Evolutionary conservation across 2,888 invertebrate genomes (phyloP), one percentile per base, ranked within the genome.

Genomic region (Selenia dentaria): DNA sequence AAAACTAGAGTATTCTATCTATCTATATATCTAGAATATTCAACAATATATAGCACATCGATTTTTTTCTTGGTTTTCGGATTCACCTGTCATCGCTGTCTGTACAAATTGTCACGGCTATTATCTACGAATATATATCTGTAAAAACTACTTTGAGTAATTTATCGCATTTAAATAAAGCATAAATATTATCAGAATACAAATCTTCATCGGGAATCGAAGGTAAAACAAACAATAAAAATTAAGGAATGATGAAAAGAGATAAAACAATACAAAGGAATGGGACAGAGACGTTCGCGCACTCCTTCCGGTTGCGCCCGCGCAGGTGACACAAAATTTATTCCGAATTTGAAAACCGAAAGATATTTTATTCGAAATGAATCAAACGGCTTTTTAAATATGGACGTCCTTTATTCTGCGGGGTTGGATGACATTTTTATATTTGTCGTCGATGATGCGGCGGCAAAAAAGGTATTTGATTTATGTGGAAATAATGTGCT

Each of bases 291-390:
- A 40, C 20, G 54, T 46, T 56, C 52, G 52, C 61, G 67, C 69
- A 74, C 74, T 86, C 85, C 86, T 90, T 90, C 89, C 89, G 89
- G 89, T 79, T 74, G 83, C 83, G 72, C 74, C 57, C 71, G 74
- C 81, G 89, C 89, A 90, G 89, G 89, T 90, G 89, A 90, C 89
- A 89, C 78, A 62, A 85, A 90, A 90, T 89, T 88, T 89, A 90
- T 90, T 89, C 89, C 75, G 83, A 88, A 88, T 88, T 88, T 88
- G 84, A 90, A 88, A 89, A 86, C 79, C 88, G 83, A 86, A 81
- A 80, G 76, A 86, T 87, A 89, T 87, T 83, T 88, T 80, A 88
- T 63, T 57, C 76, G 84, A 78, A 78, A 83, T 78, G 82, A 85
- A 83, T 79, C 85, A 88, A 89, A 89, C 86, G 87, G 79, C 87